These are phyloP conservation scores for Heliopora coerulea DNA, from an alignment of 92 coral and sea anemone genomes.

Conservation along the genomic window DNA sequence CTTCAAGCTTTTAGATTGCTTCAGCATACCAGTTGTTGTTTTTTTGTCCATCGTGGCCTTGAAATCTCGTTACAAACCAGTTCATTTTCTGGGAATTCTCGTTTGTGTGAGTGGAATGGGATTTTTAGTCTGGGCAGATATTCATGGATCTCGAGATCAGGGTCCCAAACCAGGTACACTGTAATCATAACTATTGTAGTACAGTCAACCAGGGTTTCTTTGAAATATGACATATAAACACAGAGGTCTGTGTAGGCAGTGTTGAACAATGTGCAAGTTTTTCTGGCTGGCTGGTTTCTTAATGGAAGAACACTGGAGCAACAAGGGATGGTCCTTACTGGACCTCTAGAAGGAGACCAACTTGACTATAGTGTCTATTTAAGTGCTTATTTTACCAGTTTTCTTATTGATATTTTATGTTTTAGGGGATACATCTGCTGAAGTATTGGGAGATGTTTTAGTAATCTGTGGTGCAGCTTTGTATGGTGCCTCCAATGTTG, in stretches of 20 bases:
- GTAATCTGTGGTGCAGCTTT: conserved; percentile 78
- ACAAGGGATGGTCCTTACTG: too few relatives aligned
- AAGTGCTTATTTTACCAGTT: not conserved
- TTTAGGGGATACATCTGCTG: conserved; percentile 9
- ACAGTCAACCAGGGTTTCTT: too few relatives aligned
- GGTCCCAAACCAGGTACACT: conserved; percentile 58
- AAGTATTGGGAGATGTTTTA: conserved; percentile 64
- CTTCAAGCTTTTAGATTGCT: conserved; percentile 85
- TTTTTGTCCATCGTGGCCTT: conserved; percentile 66
- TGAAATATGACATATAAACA: too few relatives aligned
- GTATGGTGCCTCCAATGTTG: conserved; percentile 84
- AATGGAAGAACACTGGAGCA: too few relatives aligned
- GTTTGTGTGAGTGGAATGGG: conserved; percentile 70
- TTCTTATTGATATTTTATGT: not conserved
- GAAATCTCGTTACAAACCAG: conserved; percentile 69
- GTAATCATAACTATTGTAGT: too few relatives aligned
- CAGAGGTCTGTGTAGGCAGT: too few relatives aligned
- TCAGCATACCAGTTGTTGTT: conserved; percentile 72
- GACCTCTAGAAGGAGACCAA: too few relatives aligned
- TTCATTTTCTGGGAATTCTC: conserved; percentile 72
- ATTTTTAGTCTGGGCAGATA: conserved; percentile 80
- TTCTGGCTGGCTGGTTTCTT: too few relatives aligned
- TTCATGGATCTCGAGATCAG: conserved; percentile 79
- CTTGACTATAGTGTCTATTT: too few relatives aligned
- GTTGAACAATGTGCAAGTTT: too few relatives aligned